These are phyloP conservation scores for Tenthredo scrophulariae DNA, from an alignment of 2,888 invertebrate genomes.

Conservation along the genomic window DNA sequence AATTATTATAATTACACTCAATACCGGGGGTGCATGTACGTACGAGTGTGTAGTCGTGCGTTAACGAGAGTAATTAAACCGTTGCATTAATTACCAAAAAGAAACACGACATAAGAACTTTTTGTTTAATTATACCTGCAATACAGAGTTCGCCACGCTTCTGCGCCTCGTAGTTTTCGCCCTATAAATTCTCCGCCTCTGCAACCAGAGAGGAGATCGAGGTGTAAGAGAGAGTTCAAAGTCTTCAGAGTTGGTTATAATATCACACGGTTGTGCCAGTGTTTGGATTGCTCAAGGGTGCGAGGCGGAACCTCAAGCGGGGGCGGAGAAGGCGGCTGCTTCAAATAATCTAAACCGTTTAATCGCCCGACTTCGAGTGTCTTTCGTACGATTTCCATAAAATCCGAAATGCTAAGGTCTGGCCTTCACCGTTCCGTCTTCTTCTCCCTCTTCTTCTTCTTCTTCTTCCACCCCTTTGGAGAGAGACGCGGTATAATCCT, in stretches of 20 bases:
- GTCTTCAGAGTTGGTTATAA: slow-evolving; percentile 26
- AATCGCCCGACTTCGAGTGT: slow-evolving; percentile 47
- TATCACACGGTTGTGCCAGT: slow-evolving; percentile 9
- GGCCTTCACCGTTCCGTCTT: not conserved
- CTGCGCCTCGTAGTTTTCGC: not conserved
- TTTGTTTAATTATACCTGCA: slow-evolving; percentile 15
- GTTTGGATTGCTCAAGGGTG: not conserved
- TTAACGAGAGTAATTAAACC: slow-evolving; percentile 51
- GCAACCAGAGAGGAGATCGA: not conserved
- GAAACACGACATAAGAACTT: not conserved
- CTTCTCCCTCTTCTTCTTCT: not conserved
- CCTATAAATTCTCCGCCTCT: not conserved
- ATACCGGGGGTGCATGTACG: not conserved
- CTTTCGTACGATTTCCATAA: slow-evolving; percentile 49
- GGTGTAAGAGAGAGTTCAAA: not conserved
- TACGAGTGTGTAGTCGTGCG: slow-evolving; percentile 24
- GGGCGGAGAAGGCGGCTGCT: not conserved
- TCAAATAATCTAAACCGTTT: slow-evolving; percentile 49
- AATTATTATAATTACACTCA: slow-evolving; percentile 50
- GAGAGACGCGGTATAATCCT: slow-evolving; percentile 53
- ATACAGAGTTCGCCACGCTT: not conserved
- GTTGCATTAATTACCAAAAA: slow-evolving; percentile 43
- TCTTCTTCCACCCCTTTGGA: not conserved
- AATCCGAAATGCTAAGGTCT: slow-evolving; percentile 49
- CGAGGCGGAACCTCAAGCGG: not conserved